Base-by-base conservation (phyloP, 2,797 vertebrate genomes). In the Champsocephalus esox region DNA sequence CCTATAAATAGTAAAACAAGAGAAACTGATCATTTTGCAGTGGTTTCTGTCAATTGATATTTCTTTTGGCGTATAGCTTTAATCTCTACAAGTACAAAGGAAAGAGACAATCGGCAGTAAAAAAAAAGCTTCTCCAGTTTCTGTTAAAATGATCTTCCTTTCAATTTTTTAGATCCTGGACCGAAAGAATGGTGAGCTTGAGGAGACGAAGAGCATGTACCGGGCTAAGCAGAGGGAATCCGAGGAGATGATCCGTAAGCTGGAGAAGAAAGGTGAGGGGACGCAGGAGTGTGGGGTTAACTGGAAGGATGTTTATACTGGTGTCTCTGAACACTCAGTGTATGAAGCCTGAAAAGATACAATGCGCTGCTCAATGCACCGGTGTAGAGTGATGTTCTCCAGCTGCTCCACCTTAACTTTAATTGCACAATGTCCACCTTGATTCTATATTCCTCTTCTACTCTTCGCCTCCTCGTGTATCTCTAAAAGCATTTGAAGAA, bases 221-320 rank as follows among this genome's bases (percentile, higher is more conserved):
- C 91, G 92, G 71, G 92, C 73, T 78, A 98, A 97, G 87, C 96
- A 96, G 91, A 96, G 93, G 72, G 97, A 98, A 86, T 91, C 89
- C 0, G 97, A 99, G 59, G 97, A 99, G 46, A 92, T 71, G 0
- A 94, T 96, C 81, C 94, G 88, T 82, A 97, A 95, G 78, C 95
- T 99, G 88, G 97, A 99, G 92, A 97, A 93, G 85, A 99, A 96
- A 97, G 97, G 98, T 99, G 93, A 92, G 88, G 79, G 87, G 83
- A 88, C 77, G 59, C 9, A 3, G 55, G 70, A 79, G 52, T 75
- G 75, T 48, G 21, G 66, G 69, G 70, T 84, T 67, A 79, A 81
- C 70, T 73, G 78, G 87, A 82, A 64, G 72, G 76, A 79, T 92
- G 92, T 94, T 93, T 93, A 92, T 59, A 60, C 63, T 32, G 11